A percentile compares a stretch with the other conserved stretches of the same genome.
Conservation (phyloP, 2,797 vertebrate species). For the Falco concolor region DNA sequence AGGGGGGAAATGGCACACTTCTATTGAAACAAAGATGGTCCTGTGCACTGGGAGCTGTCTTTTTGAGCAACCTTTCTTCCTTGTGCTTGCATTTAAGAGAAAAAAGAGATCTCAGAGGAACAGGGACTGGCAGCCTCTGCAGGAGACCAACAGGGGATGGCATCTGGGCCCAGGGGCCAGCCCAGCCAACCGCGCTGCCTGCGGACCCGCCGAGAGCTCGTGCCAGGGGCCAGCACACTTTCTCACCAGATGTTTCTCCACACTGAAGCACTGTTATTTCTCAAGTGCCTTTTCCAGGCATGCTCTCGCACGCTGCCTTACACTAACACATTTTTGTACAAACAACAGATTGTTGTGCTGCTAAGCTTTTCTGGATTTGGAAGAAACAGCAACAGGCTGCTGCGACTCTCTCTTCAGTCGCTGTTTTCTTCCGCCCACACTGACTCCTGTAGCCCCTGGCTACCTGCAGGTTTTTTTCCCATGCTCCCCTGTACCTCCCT, state of each 20-base stretch:
- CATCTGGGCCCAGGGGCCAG: too few species aligned
- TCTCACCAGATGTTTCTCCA: neutral
- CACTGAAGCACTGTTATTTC: neutral
- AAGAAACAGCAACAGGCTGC: neutral
- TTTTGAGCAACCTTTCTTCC: neutral
- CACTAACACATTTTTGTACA: neutral
- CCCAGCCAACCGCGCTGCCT: fast-evolving
- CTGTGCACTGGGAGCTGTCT: neutral
- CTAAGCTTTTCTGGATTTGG: neutral
- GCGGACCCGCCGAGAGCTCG: fast-evolving
- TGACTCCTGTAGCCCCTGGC: neutral
- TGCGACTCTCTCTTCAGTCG: fast-evolving
- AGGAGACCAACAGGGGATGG: too few species aligned
- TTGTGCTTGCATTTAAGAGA: neutral
- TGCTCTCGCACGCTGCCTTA: neutral
- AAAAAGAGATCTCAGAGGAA: neutral
- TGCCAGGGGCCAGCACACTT: neutral
- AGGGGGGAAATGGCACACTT: too few species aligned
- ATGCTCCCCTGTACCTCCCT: neutral
- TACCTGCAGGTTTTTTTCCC: neutral
- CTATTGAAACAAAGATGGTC: neutral
- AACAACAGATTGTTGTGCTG: neutral
- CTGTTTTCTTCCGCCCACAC: fast-evolving
- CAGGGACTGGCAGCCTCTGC: neutral
- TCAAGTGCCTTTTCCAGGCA: neutral